Evolutionary conservation across 2,888 invertebrate genomes (phyloP).

Genomic region (Endomychus coccineus): DNA sequence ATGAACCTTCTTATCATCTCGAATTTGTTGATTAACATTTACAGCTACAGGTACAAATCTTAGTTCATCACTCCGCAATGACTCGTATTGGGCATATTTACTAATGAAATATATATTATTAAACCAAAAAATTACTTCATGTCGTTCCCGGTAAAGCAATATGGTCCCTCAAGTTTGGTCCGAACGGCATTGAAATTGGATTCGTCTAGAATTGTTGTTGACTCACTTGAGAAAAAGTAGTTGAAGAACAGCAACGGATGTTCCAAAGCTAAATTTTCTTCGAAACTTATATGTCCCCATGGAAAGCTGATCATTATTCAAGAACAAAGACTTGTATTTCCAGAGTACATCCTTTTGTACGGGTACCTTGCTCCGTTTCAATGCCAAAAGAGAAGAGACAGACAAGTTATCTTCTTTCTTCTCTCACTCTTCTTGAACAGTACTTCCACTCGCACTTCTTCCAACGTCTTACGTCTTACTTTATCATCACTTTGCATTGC

Average conservation of each 20-base stretch:
- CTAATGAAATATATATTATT: constrained; percentile 7
- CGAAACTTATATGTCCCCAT: background rate
- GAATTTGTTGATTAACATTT: constrained; percentile 27
- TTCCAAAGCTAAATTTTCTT: background rate
- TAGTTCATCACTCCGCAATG: constrained; percentile 22
- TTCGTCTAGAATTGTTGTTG: constrained; percentile 8
- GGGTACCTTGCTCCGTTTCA: too few species aligned
- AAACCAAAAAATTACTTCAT: constrained; percentile 5
- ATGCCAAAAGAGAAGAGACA: constrained; percentile 50
- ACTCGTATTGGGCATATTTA: constrained; percentile 11
- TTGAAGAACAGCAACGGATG: background rate
- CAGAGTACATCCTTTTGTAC: too few species aligned
- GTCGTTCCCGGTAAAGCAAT: background rate
- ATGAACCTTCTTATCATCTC: constrained; percentile 26
- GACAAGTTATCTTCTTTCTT: background rate
- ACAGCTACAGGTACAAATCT: constrained; percentile 20
- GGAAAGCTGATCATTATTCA: background rate
- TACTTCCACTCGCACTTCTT: constrained; percentile 1
- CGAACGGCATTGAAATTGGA: constrained; percentile 7
- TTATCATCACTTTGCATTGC: background rate
- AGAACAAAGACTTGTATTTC: too few species aligned
- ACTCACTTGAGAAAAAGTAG: constrained; percentile 8
- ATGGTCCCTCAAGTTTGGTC: constrained; percentile 2
- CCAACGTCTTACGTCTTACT: constrained; percentile 1
- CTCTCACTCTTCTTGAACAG: constrained; percentile 4